A percentile compares a stretch with the other conserved stretches of the same genome.
These are phyloP conservation scores for Anthopleura sola DNA, from an alignment of 64 coral and sea anemone genomes.

Conservation along the genomic window DNA sequence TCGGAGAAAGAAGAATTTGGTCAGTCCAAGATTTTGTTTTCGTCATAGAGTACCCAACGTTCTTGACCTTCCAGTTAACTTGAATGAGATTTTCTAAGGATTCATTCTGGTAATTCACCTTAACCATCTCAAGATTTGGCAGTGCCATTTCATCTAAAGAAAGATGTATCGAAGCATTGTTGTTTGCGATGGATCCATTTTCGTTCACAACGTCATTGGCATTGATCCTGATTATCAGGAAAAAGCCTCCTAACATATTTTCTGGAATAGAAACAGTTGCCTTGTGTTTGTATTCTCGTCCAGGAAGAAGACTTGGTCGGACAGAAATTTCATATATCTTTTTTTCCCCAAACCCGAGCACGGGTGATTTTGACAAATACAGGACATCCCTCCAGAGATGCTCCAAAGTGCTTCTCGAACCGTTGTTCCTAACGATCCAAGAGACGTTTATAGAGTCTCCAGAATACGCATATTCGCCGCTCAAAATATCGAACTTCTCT, in stretches of 20 bases:
- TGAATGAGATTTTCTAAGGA: slow-evolving; percentile 31
- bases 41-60: slow-evolving; percentile 48
- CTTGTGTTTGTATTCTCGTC: slow-evolving; percentile 31
- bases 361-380: slow-evolving; percentile 37
- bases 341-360: background rate
- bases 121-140: slow-evolving; percentile 46
- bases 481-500: slow-evolving; percentile 21
- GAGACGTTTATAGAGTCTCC: slow-evolving; percentile 4
- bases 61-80: slow-evolving; percentile 53
- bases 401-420: slow-evolving; percentile 29
- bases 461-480: slow-evolving; percentile 6
- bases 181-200: slow-evolving; percentile 24
- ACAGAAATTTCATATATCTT: background rate
- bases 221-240: slow-evolving; percentile 59
- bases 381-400: slow-evolving; percentile 57
- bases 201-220: slow-evolving; percentile 18
- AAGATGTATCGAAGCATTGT: background rate
- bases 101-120: slow-evolving; percentile 38
- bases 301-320: background rate
- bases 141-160: background rate
- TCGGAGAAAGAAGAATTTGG: slow-evolving; percentile 38
- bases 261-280: slow-evolving; percentile 27
- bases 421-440: slow-evolving; percentile 68
- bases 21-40: slow-evolving; percentile 37
- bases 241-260: slow-evolving; percentile 24